A percentile compares a stretch with the other conserved stretches of the same genome.
These are phyloP conservation scores for Siphamia tubifer DNA, from an alignment of 2,113 vertebrate species.

Conservation along the genomic window DNA sequence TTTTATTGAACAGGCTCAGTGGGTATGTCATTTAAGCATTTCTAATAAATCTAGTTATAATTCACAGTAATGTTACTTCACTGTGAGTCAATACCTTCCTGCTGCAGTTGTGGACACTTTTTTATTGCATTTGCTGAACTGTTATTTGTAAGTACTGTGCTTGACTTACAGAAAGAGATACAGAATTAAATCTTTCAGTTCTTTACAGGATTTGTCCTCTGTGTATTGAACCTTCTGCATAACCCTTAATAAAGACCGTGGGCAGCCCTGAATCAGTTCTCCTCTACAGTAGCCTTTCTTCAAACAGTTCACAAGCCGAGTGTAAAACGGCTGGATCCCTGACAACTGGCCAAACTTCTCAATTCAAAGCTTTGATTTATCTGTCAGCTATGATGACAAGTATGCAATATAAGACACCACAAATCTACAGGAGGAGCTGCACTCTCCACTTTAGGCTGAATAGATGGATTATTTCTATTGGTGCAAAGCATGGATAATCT, in stretches of 20 bases:
- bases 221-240: slow-evolving; percentile 13
- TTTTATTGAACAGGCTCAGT: slow-evolving; percentile 4
- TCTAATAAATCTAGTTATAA: slow-evolving; percentile 20
- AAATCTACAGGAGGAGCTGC: neutral
- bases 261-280: neutral
- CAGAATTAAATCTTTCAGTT: no score
- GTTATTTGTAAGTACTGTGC: neutral
- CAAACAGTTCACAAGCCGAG: slow-evolving; percentile 10
- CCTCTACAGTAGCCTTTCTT: slow-evolving; percentile 27
- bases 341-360: neutral
- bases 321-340: neutral
- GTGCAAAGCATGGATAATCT: no score
- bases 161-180: no score
- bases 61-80: neutral
- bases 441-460: neutral
- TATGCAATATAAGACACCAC: neutral
- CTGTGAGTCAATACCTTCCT: neutral
- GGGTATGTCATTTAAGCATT: slow-evolving; percentile 23
- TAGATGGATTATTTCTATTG: no score
- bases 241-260: slow-evolving; percentile 18
- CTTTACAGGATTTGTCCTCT: slow-evolving; percentile 20
- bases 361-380: slow-evolving; percentile 14
- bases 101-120: neutral
- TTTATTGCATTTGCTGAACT: neutral
- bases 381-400: slow-evolving; percentile 3